A percentile compares a stretch with the other conserved stretches of the same genome.
Conservation (phyloP, 2,113 vertebrate genomes). For the Cyphomyrus discorhynchus region DNA sequence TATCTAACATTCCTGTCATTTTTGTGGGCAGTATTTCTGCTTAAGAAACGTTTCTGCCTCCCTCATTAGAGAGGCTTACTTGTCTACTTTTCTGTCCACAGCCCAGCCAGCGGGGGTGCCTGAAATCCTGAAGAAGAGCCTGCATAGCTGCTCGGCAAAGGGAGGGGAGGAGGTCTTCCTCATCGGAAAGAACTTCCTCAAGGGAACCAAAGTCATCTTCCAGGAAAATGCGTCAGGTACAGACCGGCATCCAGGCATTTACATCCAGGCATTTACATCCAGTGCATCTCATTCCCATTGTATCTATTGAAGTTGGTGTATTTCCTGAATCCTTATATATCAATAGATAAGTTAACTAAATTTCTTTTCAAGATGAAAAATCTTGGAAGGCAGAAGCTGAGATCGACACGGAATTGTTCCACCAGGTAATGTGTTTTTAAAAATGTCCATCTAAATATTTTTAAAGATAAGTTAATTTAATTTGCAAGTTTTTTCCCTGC, state of each 20-base stretch:
- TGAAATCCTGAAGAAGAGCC: slow-evolving; percentile 96
- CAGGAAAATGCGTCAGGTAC: slow-evolving; percentile 88
- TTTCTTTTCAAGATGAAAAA: slow-evolving; percentile 77
- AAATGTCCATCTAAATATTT: slow-evolving; percentile 1
- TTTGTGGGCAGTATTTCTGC: not conserved
- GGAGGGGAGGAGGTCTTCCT: slow-evolving; percentile 94
- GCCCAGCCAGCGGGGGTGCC: slow-evolving; percentile 94
- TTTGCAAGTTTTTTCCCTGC: not conserved
- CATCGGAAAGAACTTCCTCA: slow-evolving; percentile 98
- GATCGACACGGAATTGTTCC: slow-evolving; percentile 98
- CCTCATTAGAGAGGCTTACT: not conserved
- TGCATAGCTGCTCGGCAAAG: slow-evolving; percentile 84
- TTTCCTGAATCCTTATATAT: not conserved
- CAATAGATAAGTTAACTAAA: not conserved
- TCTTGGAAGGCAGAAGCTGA: slow-evolving; percentile 96
- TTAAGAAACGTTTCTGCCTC: not conserved
- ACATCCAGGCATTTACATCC: not conserved
- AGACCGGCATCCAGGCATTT: slow-evolving; percentile 25
- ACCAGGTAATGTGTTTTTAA: slow-evolving; percentile 73
- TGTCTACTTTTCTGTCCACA: slow-evolving; percentile 42
- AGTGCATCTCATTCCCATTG: not conserved
- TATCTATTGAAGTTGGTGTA: not conserved
- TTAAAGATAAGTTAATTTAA: not conserved
- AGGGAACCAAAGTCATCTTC: slow-evolving; percentile 98
- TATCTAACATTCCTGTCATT: not conserved